A percentile compares a stretch with the other conserved stretches of the same genome.
Evolutionary conservation across 1,140 invertebrate genomes (phyloP).

Genomic region (Scaptodrosophila lebanonensis): DNA sequence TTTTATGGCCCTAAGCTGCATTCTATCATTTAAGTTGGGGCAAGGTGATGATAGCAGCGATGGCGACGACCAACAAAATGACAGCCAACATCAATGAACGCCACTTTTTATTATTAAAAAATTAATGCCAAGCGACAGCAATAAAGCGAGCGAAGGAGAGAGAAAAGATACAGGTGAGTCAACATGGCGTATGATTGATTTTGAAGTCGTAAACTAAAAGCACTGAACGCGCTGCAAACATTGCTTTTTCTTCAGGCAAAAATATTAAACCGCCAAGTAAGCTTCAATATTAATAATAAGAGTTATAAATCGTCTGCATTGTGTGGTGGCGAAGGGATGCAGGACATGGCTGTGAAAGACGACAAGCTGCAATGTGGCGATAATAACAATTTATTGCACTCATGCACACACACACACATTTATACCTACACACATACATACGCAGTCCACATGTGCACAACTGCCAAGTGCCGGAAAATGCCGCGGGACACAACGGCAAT

Average conservation of each 20-base stretch:
- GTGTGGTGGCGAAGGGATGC: constrained; percentile 29
- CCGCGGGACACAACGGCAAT: constrained; percentile 64
- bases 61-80: constrained; percentile 35
- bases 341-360: constrained; percentile 6
- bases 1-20: constrained; percentile 22
- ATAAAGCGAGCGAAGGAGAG: constrained; percentile 6
- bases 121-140: constrained; percentile 52
- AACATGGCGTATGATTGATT: constrained; percentile 72
- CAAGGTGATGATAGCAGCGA: constrained; percentile 38
- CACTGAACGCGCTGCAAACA: constrained; percentile 54
- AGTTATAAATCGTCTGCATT: constrained; percentile 73
- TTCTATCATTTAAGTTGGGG: constrained; percentile 26
- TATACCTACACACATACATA: constrained; percentile 12
- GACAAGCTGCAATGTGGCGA: constrained; percentile 73
- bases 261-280: constrained; percentile 65
- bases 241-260: constrained; percentile 26
- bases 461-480: constrained; percentile 61
- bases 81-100: constrained; percentile 64
- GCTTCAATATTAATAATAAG: constrained; percentile 76
- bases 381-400: constrained; percentile 76
- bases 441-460: constrained; percentile 31
- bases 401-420: constrained; percentile 36
- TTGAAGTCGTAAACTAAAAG: constrained; percentile 57
- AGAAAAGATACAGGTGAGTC: constrained; percentile 43
- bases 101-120: constrained; percentile 48